phyloP scores from a whole-genome alignment of 2,797 vertebrate species.

The Rhodeus uyekii region DNA sequence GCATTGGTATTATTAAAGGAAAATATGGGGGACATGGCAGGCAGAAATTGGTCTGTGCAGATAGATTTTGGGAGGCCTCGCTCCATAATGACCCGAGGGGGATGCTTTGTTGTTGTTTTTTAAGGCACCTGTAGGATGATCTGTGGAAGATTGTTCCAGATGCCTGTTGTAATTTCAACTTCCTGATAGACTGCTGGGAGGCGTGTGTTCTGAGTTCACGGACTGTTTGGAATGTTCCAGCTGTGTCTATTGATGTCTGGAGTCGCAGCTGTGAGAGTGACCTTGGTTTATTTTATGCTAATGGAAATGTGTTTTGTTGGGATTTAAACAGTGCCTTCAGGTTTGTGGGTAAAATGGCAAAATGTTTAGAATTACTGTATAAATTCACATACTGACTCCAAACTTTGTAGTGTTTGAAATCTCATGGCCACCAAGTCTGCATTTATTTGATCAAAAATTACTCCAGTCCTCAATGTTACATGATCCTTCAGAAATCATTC shows the following conservation, averaged over 20 bases:
- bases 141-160: slow-evolving; percentile 31
- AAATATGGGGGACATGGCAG: slow-evolving; percentile 14
- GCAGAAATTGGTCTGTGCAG: slow-evolving; percentile 46
- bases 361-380: background rate
- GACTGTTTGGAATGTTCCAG: slow-evolving; percentile 38
- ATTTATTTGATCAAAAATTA: background rate
- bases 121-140: slow-evolving; percentile 40
- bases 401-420: background rate
- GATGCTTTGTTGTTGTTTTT: slow-evolving; percentile 47
- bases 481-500: background rate
- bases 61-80: slow-evolving; percentile 44
- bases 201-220: background rate
- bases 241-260: slow-evolving; percentile 29
- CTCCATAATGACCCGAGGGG: slow-evolving; percentile 21
- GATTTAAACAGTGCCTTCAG: background rate
- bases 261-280: slow-evolving; percentile 17
- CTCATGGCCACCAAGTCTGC: background rate
- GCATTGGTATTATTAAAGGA: slow-evolving; percentile 44
- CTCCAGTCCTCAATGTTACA: background rate
- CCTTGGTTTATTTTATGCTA: slow-evolving; percentile 22
- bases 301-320: background rate
- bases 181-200: slow-evolving; percentile 36
- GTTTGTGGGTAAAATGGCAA: slow-evolving; percentile 4
- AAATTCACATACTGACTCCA: background rate
- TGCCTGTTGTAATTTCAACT: slow-evolving; percentile 31